Base-by-base conservation (phyloP, 2,888 invertebrate species). In the Tinea pellionella region DNA sequence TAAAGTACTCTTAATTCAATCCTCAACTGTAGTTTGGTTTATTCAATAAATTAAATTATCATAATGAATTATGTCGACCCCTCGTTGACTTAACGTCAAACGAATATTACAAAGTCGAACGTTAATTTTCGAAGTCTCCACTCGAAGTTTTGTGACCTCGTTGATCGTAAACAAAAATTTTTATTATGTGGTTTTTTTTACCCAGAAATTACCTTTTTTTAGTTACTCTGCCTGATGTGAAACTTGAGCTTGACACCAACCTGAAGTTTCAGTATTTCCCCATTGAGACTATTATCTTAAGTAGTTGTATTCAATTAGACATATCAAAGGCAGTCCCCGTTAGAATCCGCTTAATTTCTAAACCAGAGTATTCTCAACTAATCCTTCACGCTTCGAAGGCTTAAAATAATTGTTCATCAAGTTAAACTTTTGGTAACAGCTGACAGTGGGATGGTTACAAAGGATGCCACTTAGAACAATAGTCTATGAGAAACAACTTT, bases 1-100 rank as follows among this genome's bases (percentile, higher is more conserved):
- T 59, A 47, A 53, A 57, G 47, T 37, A 59, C 59, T 47, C 43
- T 47, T 59, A 59, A 59, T 47, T 47, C 47, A 59, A 59, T 59
- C 47, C 57, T 15, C 32, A 19, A n/a, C 29, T n/a, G 24, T 19
- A 55, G 24, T n/a, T 19, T 15, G 55, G 9, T 55, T 24, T 55
- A 18, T n/a, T 18, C n/a, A 15, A 16, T 16, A 13, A 47, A 16
- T 47, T 47, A 13, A 16, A 47, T 47, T 16, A 53, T 55, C 2
- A 13, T 55, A 3, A 55, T 24, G 2, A 55, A 13, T 6, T 15
- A n/a, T 55, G 55, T 19, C 55, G 18, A 2, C 37, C 37, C 2
- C 37, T 9, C n/a, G 1, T 37, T 24, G 24, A 24, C 24, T 24
- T 12, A 37, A 37, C 37, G 37, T 37, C 37, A 37, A 37, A 37